Percentiles rank a stretch among this genome's conserved stretches.
Conservation (phyloP, 2,888 invertebrate genomes). For the Epistrophe grossulariae region DNA sequence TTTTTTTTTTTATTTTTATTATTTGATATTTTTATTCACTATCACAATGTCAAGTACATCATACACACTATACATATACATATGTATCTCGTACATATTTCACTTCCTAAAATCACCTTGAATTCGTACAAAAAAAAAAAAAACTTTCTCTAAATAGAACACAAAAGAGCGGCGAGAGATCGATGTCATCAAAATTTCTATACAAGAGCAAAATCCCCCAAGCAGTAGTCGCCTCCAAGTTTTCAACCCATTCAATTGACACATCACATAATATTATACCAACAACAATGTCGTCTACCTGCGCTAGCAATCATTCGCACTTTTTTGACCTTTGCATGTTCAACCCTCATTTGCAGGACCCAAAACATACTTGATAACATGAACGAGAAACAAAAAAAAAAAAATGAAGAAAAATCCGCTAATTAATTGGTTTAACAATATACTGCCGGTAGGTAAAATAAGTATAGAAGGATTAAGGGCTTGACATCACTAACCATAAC, state of each 20-base stretch:
- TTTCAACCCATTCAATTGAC: slow-evolving; percentile 9
- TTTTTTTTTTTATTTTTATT: background rate
- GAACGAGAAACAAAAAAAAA: slow-evolving; percentile 1
- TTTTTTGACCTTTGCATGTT: slow-evolving; percentile 70
- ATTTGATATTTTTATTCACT: slow-evolving; percentile 23
- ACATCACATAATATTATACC: slow-evolving; percentile 6
- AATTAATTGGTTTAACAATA: slow-evolving; percentile 68
- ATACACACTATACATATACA: too few relatives aligned
- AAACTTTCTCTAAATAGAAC: slow-evolving; percentile 41
- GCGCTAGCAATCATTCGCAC: slow-evolving; percentile 39
- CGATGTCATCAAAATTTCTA: slow-evolving; percentile 53
- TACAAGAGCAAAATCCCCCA: background rate
- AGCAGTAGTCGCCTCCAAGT: background rate
- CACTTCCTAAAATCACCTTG: slow-evolving; percentile 53
- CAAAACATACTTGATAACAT: slow-evolving; percentile 6
- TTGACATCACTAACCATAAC: background rate
- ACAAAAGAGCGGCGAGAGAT: slow-evolving; percentile 5
- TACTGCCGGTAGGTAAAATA: background rate
- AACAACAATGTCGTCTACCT: slow-evolving; percentile 12
- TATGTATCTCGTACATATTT: background rate
- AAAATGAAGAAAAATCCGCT: slow-evolving; percentile 41
- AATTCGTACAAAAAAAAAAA: slow-evolving; percentile 29
- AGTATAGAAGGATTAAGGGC: background rate
- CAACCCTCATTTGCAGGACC: slow-evolving; percentile 55
- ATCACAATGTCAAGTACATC: slow-evolving; percentile 32